These are phyloP conservation scores for Gopherus evgoodei DNA, from an alignment of 2,113 vertebrate genomes.

Conservation along the genomic window DNA sequence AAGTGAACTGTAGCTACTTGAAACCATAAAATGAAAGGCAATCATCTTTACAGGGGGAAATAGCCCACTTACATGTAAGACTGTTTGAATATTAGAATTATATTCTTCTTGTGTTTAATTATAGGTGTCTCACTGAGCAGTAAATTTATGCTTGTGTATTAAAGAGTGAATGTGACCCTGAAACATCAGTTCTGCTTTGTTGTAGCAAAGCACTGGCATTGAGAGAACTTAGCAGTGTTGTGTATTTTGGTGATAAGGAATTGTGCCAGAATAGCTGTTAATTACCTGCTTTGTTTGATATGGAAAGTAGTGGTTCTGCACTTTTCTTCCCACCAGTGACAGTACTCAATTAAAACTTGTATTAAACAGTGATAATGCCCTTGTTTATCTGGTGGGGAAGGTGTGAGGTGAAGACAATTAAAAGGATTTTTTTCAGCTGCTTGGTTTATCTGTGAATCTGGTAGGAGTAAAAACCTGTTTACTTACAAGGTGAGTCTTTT, in stretches of 20 bases:
- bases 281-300: constrained; percentile 85
- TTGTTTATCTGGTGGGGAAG: constrained; percentile 60
- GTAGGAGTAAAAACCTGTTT: background rate
- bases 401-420: constrained; percentile 68
- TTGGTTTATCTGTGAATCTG: constrained; percentile 38
- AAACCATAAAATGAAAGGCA: constrained; percentile 82
- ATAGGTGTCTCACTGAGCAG: constrained; percentile 82
- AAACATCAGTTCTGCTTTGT: constrained; percentile 77
- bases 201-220: constrained; percentile 66
- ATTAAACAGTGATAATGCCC: constrained; percentile 72
- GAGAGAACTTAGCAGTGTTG: constrained; percentile 76
- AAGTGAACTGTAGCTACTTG: constrained; percentile 83
- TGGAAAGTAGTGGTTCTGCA: constrained; percentile 71
- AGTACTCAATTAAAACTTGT: constrained; percentile 76
- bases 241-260: constrained; percentile 82
- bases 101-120: constrained; percentile 81
- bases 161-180: constrained; percentile 81
- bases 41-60: constrained; percentile 77
- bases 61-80: constrained; percentile 59
- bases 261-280: constrained; percentile 79
- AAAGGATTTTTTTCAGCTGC: constrained; percentile 33
- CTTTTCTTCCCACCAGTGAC: constrained; percentile 71
- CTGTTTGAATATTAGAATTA: constrained; percentile 78
- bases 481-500: background rate
- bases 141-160: constrained; percentile 78